These are phyloP conservation scores for Rhinichthys osculus DNA, from an alignment of 2,797 vertebrate genomes.

Conservation along the genomic window DNA sequence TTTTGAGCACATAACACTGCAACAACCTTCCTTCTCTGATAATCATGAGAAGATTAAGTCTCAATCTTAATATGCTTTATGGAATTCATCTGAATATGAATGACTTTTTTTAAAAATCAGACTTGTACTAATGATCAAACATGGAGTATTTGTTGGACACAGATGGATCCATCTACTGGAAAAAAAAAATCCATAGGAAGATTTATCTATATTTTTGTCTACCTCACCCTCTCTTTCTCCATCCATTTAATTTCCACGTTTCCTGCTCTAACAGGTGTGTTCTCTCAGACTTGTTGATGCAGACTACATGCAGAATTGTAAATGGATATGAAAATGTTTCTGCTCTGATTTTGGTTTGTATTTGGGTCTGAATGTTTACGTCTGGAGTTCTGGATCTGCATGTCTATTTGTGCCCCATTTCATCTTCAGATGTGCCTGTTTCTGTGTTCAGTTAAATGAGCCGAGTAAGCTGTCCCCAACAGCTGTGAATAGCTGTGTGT, in stretches of 20 bases:
- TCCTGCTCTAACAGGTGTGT: background rate
- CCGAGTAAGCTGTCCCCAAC: background rate
- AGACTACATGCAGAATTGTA: background rate
- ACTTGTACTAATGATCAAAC: background rate
- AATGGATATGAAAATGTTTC: background rate
- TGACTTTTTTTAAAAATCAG: background rate
- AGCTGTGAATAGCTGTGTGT: background rate
- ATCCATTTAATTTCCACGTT: background rate
- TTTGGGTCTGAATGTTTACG: background rate
- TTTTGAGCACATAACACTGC: background rate
- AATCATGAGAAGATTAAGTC: background rate
- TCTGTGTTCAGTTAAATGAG: constrained; percentile 13
- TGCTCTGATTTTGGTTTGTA: background rate
- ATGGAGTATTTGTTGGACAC: background rate
- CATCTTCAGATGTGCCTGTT: constrained; percentile 3
- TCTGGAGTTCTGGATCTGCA: background rate
- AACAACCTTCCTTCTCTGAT: background rate
- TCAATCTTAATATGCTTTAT: background rate
- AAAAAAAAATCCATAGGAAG: background rate
- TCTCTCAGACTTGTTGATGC: background rate
- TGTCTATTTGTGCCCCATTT: constrained; percentile 1
- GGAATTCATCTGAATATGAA: background rate
- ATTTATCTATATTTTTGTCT: background rate
- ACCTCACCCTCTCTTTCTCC: background rate
- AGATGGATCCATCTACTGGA: background rate